Evolutionary conservation across 2,888 invertebrate species (phyloP), one percentile per base, ranked within the genome.

Genomic region (Villa cingulata): DNA sequence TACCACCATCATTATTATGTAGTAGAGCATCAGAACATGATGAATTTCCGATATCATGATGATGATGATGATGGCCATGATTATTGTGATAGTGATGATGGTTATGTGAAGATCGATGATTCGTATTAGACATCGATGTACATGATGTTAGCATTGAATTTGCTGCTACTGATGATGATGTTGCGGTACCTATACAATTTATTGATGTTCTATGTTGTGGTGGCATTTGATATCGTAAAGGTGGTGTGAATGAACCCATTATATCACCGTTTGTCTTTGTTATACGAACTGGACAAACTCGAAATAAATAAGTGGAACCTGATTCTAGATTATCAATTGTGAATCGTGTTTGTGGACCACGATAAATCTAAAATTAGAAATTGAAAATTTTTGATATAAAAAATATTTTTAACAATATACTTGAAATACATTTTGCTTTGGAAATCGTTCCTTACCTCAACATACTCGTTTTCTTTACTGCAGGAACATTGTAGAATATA

Each of bases 231-330:
- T 68, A 65, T 47, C 76, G 75, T 57, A 79, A 68, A 43, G 76
- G 66, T 46, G 77, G 75, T 54, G 87, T 85, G 70, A 77, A 83
- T 52, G 84, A 79, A 51, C 88, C 83, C 50, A 75, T 68, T 56
- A 86, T 73, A 58, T 76, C 75, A 1, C 60, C 62, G 34, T 51
- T 53, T 37, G 76, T 75, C 45, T 70, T 71, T 57, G 75, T 72
- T 47, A 75, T 66, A 42, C 90, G 77, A 58, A 88, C 77, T 27
- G 83, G 81, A 70, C 83, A 82, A 53, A 90, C 86, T 47, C 89
- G 79, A 58, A 84, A 79, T 58, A 72, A 71, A 71, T 89, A 89
- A 63, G 85, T 83, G 47, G 76, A 76, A 58, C 84, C 84, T 45
- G 81, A 74, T 58, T 83, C 81, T 62, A 90, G 74, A 62, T 81